Evolutionary conservation across 2,888 invertebrate genomes (phyloP).

Genomic region (Cataglyphis albicans): DNA sequence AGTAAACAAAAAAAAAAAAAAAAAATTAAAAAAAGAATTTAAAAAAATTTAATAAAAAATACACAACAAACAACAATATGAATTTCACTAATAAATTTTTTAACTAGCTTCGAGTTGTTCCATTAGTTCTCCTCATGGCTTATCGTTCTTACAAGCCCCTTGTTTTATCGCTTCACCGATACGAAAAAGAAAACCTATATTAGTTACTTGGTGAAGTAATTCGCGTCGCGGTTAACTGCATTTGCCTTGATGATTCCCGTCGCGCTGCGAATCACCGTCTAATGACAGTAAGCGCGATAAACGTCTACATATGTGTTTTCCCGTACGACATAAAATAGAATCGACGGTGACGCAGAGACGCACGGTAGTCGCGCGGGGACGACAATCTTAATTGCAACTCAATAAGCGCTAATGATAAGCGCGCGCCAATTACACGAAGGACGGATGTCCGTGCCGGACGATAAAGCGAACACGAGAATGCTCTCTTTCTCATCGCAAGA

Average conservation of each 20-base stretch:
- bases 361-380: slow-evolving; percentile 12
- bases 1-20: background rate
- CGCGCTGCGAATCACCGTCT: slow-evolving; percentile 45
- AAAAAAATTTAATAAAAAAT: too few species aligned
- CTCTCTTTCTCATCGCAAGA: slow-evolving; percentile 22
- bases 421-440: slow-evolving; percentile 26
- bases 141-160: slow-evolving; percentile 14
- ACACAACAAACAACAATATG: background rate
- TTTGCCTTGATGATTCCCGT: slow-evolving; percentile 32
- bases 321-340: slow-evolving; percentile 27
- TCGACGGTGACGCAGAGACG: background rate
- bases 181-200: slow-evolving; percentile 7
- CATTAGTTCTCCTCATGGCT: background rate
- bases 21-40: too few species aligned
- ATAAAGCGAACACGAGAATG: slow-evolving; percentile 35
- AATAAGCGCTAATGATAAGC: slow-evolving; percentile 63
- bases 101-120: background rate
- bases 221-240: slow-evolving; percentile 36
- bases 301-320: slow-evolving; percentile 5
- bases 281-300: slow-evolving; percentile 36
- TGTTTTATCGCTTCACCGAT: background rate
- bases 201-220: slow-evolving; percentile 35
- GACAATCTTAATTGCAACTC: slow-evolving; percentile 56
- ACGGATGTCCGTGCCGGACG: slow-evolving; percentile 29
- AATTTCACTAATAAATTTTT: background rate